Evolutionary conservation across 30 jellyfish, hydroid and myxozoan genomes (phyloP).

Genomic region (Hydractinia symbiolongicarpus): DNA sequence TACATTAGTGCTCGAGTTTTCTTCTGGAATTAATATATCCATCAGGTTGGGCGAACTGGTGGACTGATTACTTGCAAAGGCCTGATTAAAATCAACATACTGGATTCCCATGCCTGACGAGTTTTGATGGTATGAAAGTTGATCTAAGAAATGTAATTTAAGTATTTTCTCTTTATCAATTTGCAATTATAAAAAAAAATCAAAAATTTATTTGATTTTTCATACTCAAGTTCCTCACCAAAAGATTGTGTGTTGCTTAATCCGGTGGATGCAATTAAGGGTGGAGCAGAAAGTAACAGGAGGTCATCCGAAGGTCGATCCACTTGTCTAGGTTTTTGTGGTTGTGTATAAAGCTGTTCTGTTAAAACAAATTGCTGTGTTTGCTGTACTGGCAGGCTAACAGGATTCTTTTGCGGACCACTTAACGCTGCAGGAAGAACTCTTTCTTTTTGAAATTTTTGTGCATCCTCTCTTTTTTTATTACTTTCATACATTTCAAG

Average conservation of each 20-base stretch:
- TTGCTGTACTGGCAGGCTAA: conserved; percentile 15
- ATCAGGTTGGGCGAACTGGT: conserved; percentile 27
- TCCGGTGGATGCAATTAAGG: background rate
- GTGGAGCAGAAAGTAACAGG: conserved; percentile 8
- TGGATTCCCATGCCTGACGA: background rate
- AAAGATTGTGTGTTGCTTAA: background rate
- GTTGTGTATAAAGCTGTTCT: conserved; percentile 37
- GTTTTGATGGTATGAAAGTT: background rate
- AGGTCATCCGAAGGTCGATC: conserved; percentile 31
- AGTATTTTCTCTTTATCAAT: background rate
- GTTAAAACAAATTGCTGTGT: conserved; percentile 33
- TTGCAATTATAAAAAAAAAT: background rate
- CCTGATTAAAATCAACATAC: conserved; percentile 27
- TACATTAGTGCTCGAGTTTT: background rate
- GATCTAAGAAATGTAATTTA: background rate
- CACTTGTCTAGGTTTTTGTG: conserved; percentile 35
- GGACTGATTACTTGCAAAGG: conserved; percentile 19
- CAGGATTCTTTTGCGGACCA: background rate
- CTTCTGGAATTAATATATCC: conserved; percentile 29
- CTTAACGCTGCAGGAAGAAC: background rate
- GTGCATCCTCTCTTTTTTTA: conserved; percentile 14
- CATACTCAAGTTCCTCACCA: background rate
- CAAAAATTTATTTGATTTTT: background rate
- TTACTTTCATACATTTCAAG: conserved; percentile 41
- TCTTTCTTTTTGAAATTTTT: background rate